These are phyloP conservation scores for Loxodonta africana DNA, from an alignment of 2,113 vertebrate species.

Conservation along the genomic window DNA sequence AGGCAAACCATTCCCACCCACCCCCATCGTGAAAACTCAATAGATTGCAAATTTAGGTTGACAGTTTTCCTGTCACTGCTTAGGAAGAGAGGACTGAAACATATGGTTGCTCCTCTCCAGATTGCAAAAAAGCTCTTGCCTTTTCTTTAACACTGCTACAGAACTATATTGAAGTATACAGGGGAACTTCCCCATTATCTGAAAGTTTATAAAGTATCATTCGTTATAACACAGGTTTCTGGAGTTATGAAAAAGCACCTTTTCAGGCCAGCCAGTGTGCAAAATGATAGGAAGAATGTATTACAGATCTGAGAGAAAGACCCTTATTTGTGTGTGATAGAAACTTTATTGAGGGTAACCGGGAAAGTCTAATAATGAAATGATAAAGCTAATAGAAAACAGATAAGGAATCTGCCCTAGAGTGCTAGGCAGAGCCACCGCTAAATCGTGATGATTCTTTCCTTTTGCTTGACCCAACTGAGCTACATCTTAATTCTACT, in stretches of 20 bases:
- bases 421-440: background rate
- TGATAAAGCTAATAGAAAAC: background rate
- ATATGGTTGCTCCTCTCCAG: constrained; percentile 66
- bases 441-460: constrained; percentile 48
- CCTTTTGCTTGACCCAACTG: background rate
- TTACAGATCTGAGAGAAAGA: background rate
- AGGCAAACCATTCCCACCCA: background rate
- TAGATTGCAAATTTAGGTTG: constrained; percentile 74
- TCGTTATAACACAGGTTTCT: constrained; percentile 49
- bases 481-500: constrained; percentile 1
- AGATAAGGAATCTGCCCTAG: background rate
- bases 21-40: constrained; percentile 51
- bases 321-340: constrained; percentile 2
- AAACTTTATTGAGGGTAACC: constrained; percentile 37
- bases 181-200: background rate
- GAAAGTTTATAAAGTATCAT: background rate
- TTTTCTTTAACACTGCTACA: constrained; percentile 43
- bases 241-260: constrained; percentile 4
- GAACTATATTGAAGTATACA: background rate
- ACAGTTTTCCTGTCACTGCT: constrained; percentile 65
- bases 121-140: constrained; percentile 53
- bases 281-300: background rate
- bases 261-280: background rate
- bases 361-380: background rate
- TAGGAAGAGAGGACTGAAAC: constrained; percentile 63